Evolutionary conservation across 2,888 invertebrate genomes (phyloP).

Genomic region (Arge pagana): DNA sequence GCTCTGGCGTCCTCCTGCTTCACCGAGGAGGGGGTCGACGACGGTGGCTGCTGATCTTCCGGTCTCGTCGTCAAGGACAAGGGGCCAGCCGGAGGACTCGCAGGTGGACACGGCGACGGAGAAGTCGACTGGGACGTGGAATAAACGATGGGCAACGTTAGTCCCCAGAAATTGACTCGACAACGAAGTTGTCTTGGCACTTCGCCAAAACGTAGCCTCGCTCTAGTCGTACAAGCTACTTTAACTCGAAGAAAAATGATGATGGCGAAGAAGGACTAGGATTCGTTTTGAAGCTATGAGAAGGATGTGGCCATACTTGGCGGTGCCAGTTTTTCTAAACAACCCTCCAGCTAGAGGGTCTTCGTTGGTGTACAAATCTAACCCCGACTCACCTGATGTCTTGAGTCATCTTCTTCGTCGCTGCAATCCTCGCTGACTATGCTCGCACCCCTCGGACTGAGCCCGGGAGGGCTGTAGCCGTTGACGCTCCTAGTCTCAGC

Average conservation of each 20-base stretch:
- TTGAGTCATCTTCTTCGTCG: constrained; percentile 62
- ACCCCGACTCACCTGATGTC: constrained; percentile 55
- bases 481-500: constrained; percentile 69
- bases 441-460: constrained; percentile 56
- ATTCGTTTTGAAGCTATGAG: too few relatives aligned
- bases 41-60: constrained; percentile 51
- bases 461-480: constrained; percentile 56
- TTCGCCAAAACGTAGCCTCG: background rate
- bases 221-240: too few relatives aligned
- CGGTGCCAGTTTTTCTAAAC: too few relatives aligned
- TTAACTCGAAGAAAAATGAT: too few relatives aligned
- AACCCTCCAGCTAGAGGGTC: too few relatives aligned
- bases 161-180: constrained; percentile 22
- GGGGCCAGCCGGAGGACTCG: constrained; percentile 52
- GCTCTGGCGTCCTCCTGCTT: constrained; percentile 52
- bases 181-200: constrained; percentile 18
- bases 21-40: constrained; percentile 45
- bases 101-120: constrained; percentile 52
- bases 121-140: constrained; percentile 46
- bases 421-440: constrained; percentile 57
- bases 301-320: too few relatives aligned
- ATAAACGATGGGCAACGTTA: constrained; percentile 13
- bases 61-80: constrained; percentile 53
- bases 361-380: background rate
- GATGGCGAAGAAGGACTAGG: too few relatives aligned